Evolutionary conservation across 2,113 vertebrate species (phyloP).

Genomic region (Myotis brandtii): DNA sequence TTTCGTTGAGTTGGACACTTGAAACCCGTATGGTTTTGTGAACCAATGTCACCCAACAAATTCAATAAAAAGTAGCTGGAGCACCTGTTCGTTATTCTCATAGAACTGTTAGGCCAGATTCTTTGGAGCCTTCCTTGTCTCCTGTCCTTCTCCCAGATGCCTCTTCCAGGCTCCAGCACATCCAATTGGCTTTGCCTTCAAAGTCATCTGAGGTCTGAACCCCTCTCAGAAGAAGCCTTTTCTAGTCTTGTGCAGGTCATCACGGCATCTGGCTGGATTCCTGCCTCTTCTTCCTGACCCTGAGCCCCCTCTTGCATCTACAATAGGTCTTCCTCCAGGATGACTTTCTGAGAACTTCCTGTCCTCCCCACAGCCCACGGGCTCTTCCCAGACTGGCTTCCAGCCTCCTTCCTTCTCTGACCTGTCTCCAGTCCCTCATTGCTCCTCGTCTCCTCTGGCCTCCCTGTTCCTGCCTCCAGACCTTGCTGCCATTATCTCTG

Average conservation of each 20-base stretch:
- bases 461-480: neutral
- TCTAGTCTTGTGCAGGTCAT: neutral
- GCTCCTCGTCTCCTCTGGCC: accelerated
- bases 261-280: neutral
- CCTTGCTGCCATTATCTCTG: neutral
- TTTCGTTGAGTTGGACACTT: neutral
- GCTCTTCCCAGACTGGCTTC: no score
- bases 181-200: neutral
- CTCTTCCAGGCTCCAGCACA: neutral
- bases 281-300: neutral
- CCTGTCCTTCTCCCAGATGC: neutral
- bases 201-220: neutral
- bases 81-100: neutral
- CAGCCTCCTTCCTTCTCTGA: neutral
- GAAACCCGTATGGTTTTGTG: neutral
- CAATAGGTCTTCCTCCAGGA: neutral
- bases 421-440: accelerated
- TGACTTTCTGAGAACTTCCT: neutral
- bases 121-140: neutral
- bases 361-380: neutral
- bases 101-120: neutral
- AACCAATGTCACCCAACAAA: neutral
- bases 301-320: neutral
- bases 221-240: neutral
- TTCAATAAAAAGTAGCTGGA: neutral